phyloP scores from a whole-genome alignment of 1,140 invertebrate genomes.

The Aphaenogaster rudis region DNA sequence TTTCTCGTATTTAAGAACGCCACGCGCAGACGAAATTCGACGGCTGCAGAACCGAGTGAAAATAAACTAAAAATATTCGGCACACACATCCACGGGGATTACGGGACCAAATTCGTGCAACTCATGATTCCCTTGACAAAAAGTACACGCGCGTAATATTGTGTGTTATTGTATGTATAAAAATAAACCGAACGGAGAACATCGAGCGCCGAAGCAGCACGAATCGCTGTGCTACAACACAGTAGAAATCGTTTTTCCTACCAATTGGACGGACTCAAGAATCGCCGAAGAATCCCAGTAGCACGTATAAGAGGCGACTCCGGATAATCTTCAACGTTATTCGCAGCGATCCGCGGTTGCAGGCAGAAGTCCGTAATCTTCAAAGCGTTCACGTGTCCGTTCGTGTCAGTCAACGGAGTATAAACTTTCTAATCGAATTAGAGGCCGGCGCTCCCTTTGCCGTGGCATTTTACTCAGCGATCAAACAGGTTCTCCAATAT shows the following conservation, averaged over 20 bases:
- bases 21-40: not conserved
- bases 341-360: constrained; percentile 6
- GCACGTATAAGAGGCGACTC: not conserved
- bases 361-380: constrained; percentile 60
- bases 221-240: constrained; percentile 5
- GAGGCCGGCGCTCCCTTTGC: constrained; percentile 60
- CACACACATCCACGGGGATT: not conserved
- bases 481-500: constrained; percentile 51
- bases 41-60: not conserved
- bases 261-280: not conserved
- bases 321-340: constrained; percentile 38
- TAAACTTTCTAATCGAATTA: constrained; percentile 74
- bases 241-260: not conserved
- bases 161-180: constrained; percentile 1
- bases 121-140: constrained; percentile 27
- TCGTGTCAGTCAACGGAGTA: constrained; percentile 32
- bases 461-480: constrained; percentile 38
- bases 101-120: constrained; percentile 35
- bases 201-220: not conserved
- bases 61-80: constrained; percentile 20
- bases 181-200: constrained; percentile 27
- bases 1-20: not conserved
- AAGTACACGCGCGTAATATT: not conserved
- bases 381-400: constrained; percentile 25
- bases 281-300: not conserved